Conservation (phyloP, 2,797 vertebrate genomes). For the Syndactyla subalaris region DNA sequence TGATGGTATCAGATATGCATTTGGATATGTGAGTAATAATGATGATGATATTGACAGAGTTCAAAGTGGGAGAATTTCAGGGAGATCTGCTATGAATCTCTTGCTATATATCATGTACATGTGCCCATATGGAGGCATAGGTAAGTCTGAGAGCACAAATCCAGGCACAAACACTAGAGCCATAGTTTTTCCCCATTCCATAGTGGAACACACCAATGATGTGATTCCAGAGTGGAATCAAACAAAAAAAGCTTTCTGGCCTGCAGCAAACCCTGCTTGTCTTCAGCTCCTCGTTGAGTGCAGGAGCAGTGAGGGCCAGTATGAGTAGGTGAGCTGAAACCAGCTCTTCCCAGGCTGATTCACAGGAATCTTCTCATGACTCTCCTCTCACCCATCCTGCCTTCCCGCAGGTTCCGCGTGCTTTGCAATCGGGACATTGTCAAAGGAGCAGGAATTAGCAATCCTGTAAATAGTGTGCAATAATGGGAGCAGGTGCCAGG, state of each 20-base stretch:
- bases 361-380: not conserved
- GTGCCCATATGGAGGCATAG: not conserved
- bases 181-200: not conserved
- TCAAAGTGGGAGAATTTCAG: not conserved
- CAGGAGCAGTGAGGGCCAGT: not conserved
- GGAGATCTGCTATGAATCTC: not conserved
- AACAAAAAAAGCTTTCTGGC: not conserved
- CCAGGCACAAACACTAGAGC: not conserved
- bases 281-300: not conserved
- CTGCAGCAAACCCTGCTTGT: not conserved
- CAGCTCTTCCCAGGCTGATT: not conserved
- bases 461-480: not conserved
- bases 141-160: not conserved
- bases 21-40: not conserved
- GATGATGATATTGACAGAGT: not conserved
- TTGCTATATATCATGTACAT: not conserved
- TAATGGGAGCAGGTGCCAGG: constrained; percentile 1
- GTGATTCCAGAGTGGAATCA: not conserved
- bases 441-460: not conserved
- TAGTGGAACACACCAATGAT: not conserved
- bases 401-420: not conserved
- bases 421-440: not conserved
- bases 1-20: not conserved
- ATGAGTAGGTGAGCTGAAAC: not conserved
- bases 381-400: not conserved